Evolutionary conservation across 2,888 invertebrate species (phyloP).

Genomic region (Heliconius erato): DNA sequence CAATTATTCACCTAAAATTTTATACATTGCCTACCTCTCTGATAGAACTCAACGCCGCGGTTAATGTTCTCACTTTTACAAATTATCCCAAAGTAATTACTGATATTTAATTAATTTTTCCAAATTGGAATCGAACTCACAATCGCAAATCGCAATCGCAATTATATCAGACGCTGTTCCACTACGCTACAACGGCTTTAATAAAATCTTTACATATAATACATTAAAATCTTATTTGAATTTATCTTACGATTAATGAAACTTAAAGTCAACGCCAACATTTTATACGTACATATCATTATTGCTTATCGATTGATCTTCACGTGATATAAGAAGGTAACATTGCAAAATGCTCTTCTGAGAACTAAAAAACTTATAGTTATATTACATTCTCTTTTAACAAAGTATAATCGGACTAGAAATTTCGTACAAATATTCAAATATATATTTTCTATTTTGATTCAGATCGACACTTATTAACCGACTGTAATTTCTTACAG

Average conservation of each 20-base stretch:
- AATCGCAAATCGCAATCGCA: neutral
- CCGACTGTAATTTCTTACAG: too few species aligned
- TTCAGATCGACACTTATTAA: too few species aligned
- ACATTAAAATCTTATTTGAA: neutral
- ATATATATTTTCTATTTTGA: neutral
- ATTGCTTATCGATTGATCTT: conserved; percentile 27
- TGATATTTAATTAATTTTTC: neutral
- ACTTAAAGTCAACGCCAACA: neutral
- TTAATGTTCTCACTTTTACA: too few species aligned
- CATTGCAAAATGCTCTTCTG: conserved; percentile 21
- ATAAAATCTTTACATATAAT: neutral
- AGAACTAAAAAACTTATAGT: neutral
- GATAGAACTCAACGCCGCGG: too few species aligned
- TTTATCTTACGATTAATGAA: neutral
- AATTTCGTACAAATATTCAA: neutral
- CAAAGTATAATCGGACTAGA: neutral
- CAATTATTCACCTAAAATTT: too few species aligned
- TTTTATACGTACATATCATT: neutral
- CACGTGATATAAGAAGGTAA: neutral
- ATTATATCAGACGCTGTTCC: too few species aligned
- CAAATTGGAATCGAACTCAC: neutral
- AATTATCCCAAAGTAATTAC: too few species aligned
- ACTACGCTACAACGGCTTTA: too few species aligned
- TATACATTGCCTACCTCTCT: too few species aligned
- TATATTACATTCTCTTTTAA: neutral